Base-by-base conservation (phyloP, 2,888 invertebrate species). In the Tipula unca region DNA sequence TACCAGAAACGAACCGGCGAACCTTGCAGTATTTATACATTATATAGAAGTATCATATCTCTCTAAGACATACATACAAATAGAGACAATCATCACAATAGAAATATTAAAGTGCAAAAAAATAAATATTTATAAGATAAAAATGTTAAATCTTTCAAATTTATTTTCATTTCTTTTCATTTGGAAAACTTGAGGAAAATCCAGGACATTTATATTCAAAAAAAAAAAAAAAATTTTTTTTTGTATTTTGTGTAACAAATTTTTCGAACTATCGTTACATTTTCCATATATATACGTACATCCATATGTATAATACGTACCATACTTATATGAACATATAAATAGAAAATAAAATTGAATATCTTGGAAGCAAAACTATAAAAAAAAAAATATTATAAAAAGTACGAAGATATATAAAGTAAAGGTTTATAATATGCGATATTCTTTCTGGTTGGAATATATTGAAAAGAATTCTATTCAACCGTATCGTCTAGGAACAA, bases 401-500 rank as follows among this genome's bases (percentile, higher is more conserved):
- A 25, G 6, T 69, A 69, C 25, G 25, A 25, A 69, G 25, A 69
- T 25, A 69, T 69, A 69, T n/a, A n/a, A 25, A 69, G 69, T 69
- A 69, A 69, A 69, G 69, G 69, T 69, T 69, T 69, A 69, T 69
- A 69, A 69, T 69, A 69, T 69, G 69, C 69, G 69, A 69, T 83
- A 83, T 83, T 32, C 83, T 32, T 83, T 83, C 83, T 83, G 8
- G n/a, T 83, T 83, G 83, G 83, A 35, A 83, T 83, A 83, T 83
- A 83, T 83, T 83, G 83, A 83, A 83, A 32, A 83, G 83, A 83
- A 83, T 32, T 83, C 32, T 83, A 83, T 83, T 83, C 83, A 83
- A 83, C 83, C 83, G 32, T 83, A 83, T 83, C 83, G 83, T 83
- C 83, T 83, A 83, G 83, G 83, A 83, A 83, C 25, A 69, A 69